Evolutionary conservation across 2,113 vertebrate species (phyloP).

Genomic region (Brachypodius melanocephalos): DNA sequence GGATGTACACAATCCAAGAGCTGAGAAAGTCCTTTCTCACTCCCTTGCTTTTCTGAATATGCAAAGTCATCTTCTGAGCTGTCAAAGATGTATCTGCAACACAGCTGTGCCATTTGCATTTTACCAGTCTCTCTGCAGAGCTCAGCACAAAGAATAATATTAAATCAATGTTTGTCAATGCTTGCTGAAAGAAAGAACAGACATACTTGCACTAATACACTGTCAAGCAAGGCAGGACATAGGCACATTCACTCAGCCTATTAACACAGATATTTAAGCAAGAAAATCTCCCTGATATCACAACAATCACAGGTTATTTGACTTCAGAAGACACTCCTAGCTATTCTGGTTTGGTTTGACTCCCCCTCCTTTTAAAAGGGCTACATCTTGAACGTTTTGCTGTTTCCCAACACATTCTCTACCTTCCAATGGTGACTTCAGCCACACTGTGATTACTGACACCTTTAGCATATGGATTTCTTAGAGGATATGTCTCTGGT

Average conservation of each 20-base stretch:
- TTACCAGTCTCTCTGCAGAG: not conserved
- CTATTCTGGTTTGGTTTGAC: not conserved
- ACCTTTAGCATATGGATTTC: not conserved
- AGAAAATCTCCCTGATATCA: not conserved
- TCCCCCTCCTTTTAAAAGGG: not conserved
- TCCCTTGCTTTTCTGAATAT: not conserved
- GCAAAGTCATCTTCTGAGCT: slow-evolving; percentile 10
- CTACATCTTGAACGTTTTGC: not conserved
- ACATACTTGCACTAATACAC: not conserved
- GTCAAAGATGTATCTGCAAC: not conserved
- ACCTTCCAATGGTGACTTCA: not conserved
- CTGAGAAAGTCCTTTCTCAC: not conserved
- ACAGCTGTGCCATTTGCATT: slow-evolving; percentile 16
- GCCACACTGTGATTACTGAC: not conserved
- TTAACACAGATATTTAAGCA: not conserved
- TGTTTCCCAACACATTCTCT: not conserved
- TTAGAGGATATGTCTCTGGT: not conserved
- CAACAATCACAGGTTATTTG: not conserved
- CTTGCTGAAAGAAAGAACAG: not conserved
- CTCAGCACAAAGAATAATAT: not conserved
- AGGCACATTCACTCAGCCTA: not conserved
- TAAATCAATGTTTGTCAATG: not conserved
- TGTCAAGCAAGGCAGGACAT: not conserved
- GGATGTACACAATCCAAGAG: not conserved
- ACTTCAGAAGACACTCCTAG: not conserved